These are phyloP conservation scores for Sphaeridia pumilis DNA, from an alignment of 2,888 invertebrate genomes.

Conservation along the genomic window DNA sequence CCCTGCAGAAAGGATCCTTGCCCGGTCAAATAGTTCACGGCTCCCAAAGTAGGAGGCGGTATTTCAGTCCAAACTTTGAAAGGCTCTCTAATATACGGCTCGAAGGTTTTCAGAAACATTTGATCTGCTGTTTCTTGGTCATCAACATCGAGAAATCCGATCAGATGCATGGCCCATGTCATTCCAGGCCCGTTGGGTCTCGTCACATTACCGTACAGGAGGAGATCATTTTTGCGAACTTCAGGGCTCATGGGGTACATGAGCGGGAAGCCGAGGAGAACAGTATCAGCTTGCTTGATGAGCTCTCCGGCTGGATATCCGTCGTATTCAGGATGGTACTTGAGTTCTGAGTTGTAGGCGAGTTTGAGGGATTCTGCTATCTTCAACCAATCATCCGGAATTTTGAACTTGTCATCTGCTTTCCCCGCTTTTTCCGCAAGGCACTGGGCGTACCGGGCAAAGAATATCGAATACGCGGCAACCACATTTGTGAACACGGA, in stretches of 20 bases:
- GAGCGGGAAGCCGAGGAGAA: constrained; percentile 41
- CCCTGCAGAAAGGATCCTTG: constrained; percentile 43
- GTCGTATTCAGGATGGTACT: constrained; percentile 42
- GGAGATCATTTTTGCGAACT: constrained; percentile 39
- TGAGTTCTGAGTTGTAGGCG: constrained; percentile 37
- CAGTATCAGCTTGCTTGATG: constrained; percentile 42
- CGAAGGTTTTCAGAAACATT: constrained; percentile 38
- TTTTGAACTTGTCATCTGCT: constrained; percentile 4
- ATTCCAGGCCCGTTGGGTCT: constrained; percentile 40
- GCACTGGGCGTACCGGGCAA: constrained; percentile 35
- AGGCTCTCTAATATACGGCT: constrained; percentile 38
- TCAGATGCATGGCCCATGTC: constrained; percentile 43
- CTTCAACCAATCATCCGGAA: constrained; percentile 35
- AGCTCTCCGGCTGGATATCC: constrained; percentile 36
- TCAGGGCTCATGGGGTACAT: constrained; percentile 36
- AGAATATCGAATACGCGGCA: constrained; percentile 36
- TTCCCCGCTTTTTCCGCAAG: constrained; percentile 1
- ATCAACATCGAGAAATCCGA: constrained; percentile 40
- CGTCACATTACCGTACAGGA: constrained; percentile 38
- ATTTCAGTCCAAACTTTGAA: constrained; percentile 42
- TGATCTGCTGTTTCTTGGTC: constrained; percentile 37
- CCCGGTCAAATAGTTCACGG: constrained; percentile 42
- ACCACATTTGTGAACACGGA: constrained; percentile 38
- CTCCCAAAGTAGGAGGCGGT: constrained; percentile 38
- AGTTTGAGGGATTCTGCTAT: constrained; percentile 37